A percentile compares a stretch with the other conserved stretches of the same genome.
Evolutionary conservation across 2,888 invertebrate genomes (phyloP).

Genomic region (Synergus umbraculus): DNA sequence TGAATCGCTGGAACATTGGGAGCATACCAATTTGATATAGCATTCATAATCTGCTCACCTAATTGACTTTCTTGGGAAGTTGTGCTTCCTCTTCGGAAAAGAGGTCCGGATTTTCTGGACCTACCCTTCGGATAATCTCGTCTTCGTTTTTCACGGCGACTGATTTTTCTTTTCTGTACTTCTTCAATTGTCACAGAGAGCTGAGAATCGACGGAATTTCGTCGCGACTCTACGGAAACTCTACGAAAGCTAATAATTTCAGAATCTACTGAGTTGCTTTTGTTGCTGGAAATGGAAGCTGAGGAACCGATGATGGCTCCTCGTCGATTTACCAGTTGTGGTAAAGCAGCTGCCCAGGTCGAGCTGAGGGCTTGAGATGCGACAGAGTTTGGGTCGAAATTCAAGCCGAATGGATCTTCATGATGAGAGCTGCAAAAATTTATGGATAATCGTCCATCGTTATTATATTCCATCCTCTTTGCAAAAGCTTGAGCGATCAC

Average conservation of each 20-base stretch:
- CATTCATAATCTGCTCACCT: slow-evolving; percentile 84
- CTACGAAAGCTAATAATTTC: slow-evolving; percentile 87
- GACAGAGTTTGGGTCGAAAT: slow-evolving; percentile 85
- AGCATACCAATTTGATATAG: slow-evolving; percentile 79
- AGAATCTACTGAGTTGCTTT: slow-evolving; percentile 81
- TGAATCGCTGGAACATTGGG: slow-evolving; percentile 79
- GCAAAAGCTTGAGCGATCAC: slow-evolving; percentile 95
- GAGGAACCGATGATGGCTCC: slow-evolving; percentile 87
- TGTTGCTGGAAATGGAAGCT: slow-evolving; percentile 79
- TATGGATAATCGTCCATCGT: slow-evolving; percentile 91
- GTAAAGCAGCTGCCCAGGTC: slow-evolving; percentile 94
- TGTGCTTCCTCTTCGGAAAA: slow-evolving; percentile 82
- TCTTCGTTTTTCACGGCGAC: slow-evolving; percentile 56
- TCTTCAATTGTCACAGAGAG: slow-evolving; percentile 86
- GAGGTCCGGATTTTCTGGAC: slow-evolving; percentile 70
- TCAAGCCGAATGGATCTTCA: slow-evolving; percentile 93
- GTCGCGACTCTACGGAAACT: slow-evolving; percentile 90
- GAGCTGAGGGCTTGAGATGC: slow-evolving; percentile 92
- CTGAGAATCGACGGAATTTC: slow-evolving; percentile 93
- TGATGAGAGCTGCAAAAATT: slow-evolving; percentile 91
- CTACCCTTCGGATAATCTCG: slow-evolving; percentile 34
- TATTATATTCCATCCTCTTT: slow-evolving; percentile 90
- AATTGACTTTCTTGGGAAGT: slow-evolving; percentile 90
- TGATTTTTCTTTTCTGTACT: slow-evolving; percentile 80
- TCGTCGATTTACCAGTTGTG: slow-evolving; percentile 90